phyloP scores from a whole-genome alignment of 2,797 vertebrate species.

The Microtus agrestis region DNA sequence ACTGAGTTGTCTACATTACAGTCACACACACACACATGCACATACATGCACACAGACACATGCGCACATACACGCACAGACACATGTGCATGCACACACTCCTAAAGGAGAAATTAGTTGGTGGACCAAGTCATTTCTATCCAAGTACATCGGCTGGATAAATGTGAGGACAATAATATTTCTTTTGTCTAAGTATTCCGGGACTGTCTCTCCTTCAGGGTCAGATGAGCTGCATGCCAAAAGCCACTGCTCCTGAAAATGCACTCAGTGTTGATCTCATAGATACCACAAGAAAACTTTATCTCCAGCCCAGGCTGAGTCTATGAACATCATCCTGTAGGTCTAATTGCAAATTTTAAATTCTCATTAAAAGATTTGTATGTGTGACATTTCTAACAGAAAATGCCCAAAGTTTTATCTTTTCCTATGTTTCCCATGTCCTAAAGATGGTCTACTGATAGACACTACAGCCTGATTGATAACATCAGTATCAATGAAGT shows the following conservation, averaged over 20 bases:
- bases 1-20: background rate
- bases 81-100: background rate
- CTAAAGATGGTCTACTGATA: background rate
- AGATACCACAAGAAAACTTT: background rate
- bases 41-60: background rate
- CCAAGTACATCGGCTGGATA: background rate
- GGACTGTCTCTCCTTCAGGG: background rate
- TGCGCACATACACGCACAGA: background rate
- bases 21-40: no score
- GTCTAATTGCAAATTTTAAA: background rate
- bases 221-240: background rate
- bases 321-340: background rate
- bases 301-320: background rate
- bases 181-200: background rate
- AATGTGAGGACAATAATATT: background rate
- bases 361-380: background rate
- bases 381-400: background rate
- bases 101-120: background rate
- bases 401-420: background rate
- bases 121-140: background rate
- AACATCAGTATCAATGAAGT: background rate
- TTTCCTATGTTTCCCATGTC: background rate
- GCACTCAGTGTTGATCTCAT: background rate
- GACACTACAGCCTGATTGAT: background rate
- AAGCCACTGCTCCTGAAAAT: background rate